Percentiles rank a stretch among this genome's conserved stretches.
phyloP scores from a whole-genome alignment of 2,113 vertebrate genomes.

The Pungitius pungitius region DNA sequence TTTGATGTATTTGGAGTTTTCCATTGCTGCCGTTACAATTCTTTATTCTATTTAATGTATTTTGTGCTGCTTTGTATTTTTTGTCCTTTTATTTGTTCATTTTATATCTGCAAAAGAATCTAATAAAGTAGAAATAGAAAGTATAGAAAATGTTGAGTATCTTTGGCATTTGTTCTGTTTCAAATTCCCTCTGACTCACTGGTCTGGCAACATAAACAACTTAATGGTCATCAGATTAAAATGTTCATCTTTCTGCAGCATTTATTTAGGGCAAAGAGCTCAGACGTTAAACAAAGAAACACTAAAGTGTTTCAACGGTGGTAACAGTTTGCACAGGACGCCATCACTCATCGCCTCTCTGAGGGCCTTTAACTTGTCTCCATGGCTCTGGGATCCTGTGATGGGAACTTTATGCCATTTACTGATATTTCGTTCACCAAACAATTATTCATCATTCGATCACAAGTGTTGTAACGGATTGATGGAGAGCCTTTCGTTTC shows the following conservation, averaged over 20 bases:
- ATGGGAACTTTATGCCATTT: background rate
- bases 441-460: background rate
- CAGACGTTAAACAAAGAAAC: background rate
- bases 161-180: background rate
- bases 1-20: background rate
- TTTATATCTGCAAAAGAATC: too few species aligned
- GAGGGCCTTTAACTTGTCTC: background rate
- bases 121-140: too few species aligned
- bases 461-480: background rate
- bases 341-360: background rate
- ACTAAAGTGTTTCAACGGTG: background rate
- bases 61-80: background rate
- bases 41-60: background rate
- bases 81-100: background rate
- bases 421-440: background rate
- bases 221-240: background rate
- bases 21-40: background rate
- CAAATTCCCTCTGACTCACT: background rate
- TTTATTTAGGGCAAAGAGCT: background rate
- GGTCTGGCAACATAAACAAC: slow-evolving; percentile 7
- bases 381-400: background rate
- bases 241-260: background rate
- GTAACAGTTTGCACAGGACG: background rate
- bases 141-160: background rate
- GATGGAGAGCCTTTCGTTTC: background rate